A percentile compares a stretch with the other conserved stretches of the same genome.
Conservation (phyloP, 2,797 vertebrate species). For the Mormyrus proboscirostris region DNA sequence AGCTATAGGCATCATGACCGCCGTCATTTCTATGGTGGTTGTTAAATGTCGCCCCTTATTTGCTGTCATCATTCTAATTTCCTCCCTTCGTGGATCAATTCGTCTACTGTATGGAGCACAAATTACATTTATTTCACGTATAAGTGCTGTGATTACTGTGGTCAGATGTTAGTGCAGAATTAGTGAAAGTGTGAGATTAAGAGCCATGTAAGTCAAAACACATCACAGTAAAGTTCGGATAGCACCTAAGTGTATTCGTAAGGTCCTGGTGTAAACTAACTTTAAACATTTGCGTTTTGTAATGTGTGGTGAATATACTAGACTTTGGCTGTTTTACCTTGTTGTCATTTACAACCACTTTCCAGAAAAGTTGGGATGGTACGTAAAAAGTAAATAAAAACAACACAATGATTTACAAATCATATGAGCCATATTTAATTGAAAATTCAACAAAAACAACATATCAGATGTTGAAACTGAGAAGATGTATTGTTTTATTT, state of each 20-base stretch:
- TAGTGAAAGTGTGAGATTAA: not conserved
- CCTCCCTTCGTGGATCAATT: not conserved
- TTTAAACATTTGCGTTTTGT: not conserved
- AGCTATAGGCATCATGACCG: not conserved
- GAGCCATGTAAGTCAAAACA: not conserved
- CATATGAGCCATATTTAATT: not conserved
- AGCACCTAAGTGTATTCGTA: not conserved
- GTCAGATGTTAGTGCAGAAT: not conserved
- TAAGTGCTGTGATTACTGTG: not conserved
- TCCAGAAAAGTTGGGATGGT: not conserved
- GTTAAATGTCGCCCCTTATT: not conserved
- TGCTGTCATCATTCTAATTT: not conserved
- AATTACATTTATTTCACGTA: not conserved
- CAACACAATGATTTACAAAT: not conserved
- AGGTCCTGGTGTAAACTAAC: not conserved
- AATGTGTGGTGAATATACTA: not conserved
- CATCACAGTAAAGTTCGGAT: not conserved
- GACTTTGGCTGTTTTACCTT: not conserved
- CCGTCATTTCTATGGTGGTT: not conserved
- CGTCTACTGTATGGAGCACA: not conserved
- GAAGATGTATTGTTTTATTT: not conserved
- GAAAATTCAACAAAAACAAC: not conserved
- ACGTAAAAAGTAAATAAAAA: not conserved
- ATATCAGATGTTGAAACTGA: not conserved
- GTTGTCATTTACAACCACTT: not conserved